phyloP scores from a whole-genome alignment of 2,888 invertebrate genomes.

The Bursaphelenchus okinawaensis region DNA sequence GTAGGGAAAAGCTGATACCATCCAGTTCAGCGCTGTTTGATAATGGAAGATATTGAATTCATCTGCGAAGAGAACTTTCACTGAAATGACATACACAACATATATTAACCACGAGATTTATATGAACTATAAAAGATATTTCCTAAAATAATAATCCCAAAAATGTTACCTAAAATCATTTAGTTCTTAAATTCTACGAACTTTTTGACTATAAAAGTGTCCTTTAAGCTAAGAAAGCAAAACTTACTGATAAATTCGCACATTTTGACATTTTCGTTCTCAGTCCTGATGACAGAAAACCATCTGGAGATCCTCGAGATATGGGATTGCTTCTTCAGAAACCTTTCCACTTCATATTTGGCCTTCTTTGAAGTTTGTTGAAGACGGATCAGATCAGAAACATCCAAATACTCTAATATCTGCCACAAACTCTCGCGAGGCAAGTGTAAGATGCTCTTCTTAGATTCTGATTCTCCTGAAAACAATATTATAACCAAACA shows the following conservation, averaged over 20 bases:
- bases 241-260: not conserved
- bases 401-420: not conserved
- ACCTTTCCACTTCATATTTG: not conserved
- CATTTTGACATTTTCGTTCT: not conserved
- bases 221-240: no score
- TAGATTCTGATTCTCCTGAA: no score
- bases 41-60: not conserved
- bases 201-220: no score
- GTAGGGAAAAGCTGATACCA: not conserved
- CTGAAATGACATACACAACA: not conserved
- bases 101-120: no score
- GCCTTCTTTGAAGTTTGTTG: not conserved
- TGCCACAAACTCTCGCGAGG: not conserved
- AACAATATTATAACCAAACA: no score
- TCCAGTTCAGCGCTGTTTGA: not conserved
- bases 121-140: no score
- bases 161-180: no score
- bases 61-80: not conserved
- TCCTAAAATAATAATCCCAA: no score
- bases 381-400: not conserved
- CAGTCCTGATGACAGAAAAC: not conserved
- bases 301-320: not conserved
- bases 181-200: no score
- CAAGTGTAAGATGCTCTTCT: not conserved
- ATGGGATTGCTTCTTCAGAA: not conserved